phyloP scores from a whole-genome alignment of 1,140 invertebrate genomes.

The Coenobita brevimanus region DNA sequence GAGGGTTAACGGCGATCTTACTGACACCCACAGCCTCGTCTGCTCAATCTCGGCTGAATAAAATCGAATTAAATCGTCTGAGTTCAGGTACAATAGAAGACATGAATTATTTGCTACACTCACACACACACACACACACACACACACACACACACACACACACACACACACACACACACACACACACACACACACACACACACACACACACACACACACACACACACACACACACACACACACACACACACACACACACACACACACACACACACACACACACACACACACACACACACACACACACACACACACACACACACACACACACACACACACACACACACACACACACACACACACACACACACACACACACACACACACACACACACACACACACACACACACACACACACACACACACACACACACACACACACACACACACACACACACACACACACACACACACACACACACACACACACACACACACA shows the following conservation, averaged over 20 bases:
- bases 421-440: neutral
- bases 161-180: neutral
- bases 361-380: neutral
- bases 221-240: neutral
- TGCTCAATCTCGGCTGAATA: too few species aligned
- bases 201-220: neutral
- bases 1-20: too few species aligned
- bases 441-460: slow-evolving; percentile 2
- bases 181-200: neutral
- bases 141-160: neutral
- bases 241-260: neutral
- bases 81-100: too few species aligned
- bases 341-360: neutral
- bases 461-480: slow-evolving; percentile 1
- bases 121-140: neutral
- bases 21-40: too few species aligned
- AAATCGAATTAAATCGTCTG: too few species aligned
- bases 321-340: neutral
- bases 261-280: neutral
- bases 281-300: neutral
- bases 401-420: neutral
- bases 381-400: neutral
- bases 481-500: slow-evolving; percentile 1
- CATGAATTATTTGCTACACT: neutral
- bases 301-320: neutral